Evolutionary conservation across 2,113 vertebrate genomes (phyloP).

Genomic region (Elachura formosa): DNA sequence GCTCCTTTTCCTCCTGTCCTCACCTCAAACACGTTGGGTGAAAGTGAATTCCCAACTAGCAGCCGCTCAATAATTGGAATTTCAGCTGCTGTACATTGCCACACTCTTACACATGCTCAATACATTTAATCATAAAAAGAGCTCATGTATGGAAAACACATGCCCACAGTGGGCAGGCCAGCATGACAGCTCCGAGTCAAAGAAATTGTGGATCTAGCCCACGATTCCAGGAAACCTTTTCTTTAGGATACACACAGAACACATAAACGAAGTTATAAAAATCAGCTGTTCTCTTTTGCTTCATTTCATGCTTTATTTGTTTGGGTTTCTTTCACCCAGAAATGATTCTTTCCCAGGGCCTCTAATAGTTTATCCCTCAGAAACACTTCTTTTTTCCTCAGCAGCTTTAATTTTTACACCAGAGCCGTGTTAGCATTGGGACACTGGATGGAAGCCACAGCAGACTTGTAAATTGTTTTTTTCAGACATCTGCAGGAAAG

Average conservation of each 20-base stretch:
- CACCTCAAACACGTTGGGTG: background rate
- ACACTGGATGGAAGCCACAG: background rate
- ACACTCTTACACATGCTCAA: background rate
- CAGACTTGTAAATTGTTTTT: background rate
- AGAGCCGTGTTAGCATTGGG: background rate
- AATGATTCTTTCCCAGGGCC: background rate
- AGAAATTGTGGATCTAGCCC: background rate
- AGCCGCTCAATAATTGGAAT: background rate
- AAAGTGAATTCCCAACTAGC: background rate
- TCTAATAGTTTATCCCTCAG: constrained; percentile 1
- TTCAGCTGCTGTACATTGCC: background rate
- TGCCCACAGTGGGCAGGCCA: background rate
- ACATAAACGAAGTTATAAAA: constrained; percentile 37
- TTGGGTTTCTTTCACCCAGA: constrained; percentile 8
- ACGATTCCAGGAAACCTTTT: constrained; percentile 34
- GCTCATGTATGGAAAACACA: constrained; percentile 43
- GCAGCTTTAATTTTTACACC: background rate
- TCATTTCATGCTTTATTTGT: constrained; percentile 12
- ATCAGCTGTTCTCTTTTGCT: constrained; percentile 37
- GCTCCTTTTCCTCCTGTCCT: background rate
- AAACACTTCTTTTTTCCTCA: background rate
- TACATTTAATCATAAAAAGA: constrained; percentile 16
- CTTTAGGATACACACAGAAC: constrained; percentile 13
- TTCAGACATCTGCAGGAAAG: constrained; percentile 32
- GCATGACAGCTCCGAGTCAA: background rate